Evolutionary conservation across 2,797 vertebrate genomes (phyloP).

Genomic region (Amblyraja radiata): DNA sequence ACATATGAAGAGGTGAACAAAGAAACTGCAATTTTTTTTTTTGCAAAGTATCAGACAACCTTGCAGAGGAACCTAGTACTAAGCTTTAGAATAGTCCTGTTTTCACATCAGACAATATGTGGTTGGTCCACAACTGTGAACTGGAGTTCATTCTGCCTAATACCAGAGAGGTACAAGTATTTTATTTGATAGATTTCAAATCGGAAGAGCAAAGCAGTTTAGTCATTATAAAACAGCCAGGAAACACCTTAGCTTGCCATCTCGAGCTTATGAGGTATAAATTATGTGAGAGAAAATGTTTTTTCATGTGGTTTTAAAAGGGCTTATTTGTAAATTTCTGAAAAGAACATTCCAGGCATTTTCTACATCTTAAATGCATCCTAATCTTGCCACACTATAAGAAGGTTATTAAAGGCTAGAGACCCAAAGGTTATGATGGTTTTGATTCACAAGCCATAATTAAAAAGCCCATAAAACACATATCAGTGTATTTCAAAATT

Average conservation of each 20-base stretch:
- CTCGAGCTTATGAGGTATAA: not conserved
- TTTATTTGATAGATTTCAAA: not conserved
- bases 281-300: not conserved
- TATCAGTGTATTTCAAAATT: not conserved
- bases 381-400: not conserved
- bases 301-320: not conserved
- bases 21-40: conserved; percentile 33
- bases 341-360: not conserved
- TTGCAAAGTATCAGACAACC: conserved; percentile 35
- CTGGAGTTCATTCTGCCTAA: conserved; percentile 18
- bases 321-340: not conserved
- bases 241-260: not conserved
- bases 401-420: not conserved
- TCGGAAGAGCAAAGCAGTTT: not conserved
- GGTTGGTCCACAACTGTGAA: conserved; percentile 25
- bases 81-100: conserved; percentile 30
- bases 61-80: conserved; percentile 24
- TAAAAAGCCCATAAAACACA: not conserved
- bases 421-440: not conserved
- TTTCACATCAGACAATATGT: conserved; percentile 33
- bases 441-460: not conserved
- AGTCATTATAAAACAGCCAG: not conserved
- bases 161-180: not conserved
- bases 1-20: conserved; percentile 36
- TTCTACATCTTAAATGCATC: not conserved